Evolutionary conservation across 2,888 invertebrate species (phyloP), one percentile per base, ranked within the genome.

Genomic region (Pseudoips prasinana): DNA sequence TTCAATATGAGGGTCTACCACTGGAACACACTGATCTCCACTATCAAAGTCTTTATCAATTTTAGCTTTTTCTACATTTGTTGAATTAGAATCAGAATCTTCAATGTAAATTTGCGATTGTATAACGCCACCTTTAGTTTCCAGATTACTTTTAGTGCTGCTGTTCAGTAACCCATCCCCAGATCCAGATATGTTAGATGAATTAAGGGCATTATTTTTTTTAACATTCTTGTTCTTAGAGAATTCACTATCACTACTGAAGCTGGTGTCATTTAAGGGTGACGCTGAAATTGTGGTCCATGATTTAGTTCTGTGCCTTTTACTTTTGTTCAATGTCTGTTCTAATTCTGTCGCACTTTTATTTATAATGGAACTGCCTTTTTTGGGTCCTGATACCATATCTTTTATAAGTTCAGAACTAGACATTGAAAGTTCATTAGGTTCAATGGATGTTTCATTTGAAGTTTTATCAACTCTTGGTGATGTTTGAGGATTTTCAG

Each of bases 11-110:
- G 73, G 64, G 25, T 65, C 49, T 29, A 82, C 57, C 30, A 75
- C 69, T 19, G 85, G 85, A 1, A 83, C 85, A 69, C 82, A 81
- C 54, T 86, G 85, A 45, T 85, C 83, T 47, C 64, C 81, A 48
- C 36, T 52, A 18, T 72, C 58, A 29, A 46, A 19, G 20, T 51
- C 36, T 44, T 62, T 47, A 33, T 53, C 32, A 22, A 48, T 49
- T 25, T 29, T 45, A 4, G 39, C 35, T 37, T 70, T 62, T 3
- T 25, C 48, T 32, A 34, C 24, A 32, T 50, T 67, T 11, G 48
- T 63, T 18, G 65, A 44, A 55, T 75, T 74, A 1, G 79, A 76
- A 50, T 84, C 77, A 1, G 73, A 72, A 57, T 85, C 80, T 31
- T 86, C 85, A 37, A 79, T 73, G 14, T 68, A 57, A 10, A 84